Evolutionary conservation across 2,113 vertebrate species (phyloP).

Genomic region (Archilochus colubris): DNA sequence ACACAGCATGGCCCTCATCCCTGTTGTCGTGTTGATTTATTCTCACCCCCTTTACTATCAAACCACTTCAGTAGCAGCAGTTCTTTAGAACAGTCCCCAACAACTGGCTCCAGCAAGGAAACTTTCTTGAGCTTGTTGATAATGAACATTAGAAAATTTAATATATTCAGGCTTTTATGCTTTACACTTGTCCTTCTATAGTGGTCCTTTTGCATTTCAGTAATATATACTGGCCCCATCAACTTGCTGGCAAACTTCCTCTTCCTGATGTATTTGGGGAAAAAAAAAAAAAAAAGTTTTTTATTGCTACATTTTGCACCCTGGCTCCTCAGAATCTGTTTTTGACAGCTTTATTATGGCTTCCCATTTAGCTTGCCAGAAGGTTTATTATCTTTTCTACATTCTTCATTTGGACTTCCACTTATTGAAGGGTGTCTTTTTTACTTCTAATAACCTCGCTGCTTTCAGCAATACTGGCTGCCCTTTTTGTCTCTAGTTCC

Average conservation of each 20-base stretch:
- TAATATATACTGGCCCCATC: not conserved
- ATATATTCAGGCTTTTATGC: not conserved
- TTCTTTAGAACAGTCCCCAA: not conserved
- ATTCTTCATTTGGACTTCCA: not conserved
- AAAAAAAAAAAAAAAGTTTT: not conserved
- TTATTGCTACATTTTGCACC: not conserved
- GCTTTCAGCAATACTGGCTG: not conserved
- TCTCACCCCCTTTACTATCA: not conserved
- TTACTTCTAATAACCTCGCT: not conserved
- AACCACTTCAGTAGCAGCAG: not conserved
- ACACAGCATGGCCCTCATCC: no score
- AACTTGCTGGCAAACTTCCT: slow-evolving; percentile 3
- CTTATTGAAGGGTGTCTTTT: not conserved
- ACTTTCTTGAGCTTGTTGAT: not conserved
- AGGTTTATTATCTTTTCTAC: not conserved
- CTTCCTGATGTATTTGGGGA: not conserved
- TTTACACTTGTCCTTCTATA: not conserved
- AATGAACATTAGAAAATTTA: not conserved
- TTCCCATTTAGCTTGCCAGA: not conserved
- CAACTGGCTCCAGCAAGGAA: not conserved
- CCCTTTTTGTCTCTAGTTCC: not conserved
- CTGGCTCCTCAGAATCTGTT: not conserved
- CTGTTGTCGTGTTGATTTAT: not conserved
- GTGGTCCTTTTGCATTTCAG: not conserved
- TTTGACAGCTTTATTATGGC: not conserved